These are phyloP conservation scores for Diabrotica balteata DNA, from an alignment of 2,888 invertebrate species.

Conservation along the genomic window DNA sequence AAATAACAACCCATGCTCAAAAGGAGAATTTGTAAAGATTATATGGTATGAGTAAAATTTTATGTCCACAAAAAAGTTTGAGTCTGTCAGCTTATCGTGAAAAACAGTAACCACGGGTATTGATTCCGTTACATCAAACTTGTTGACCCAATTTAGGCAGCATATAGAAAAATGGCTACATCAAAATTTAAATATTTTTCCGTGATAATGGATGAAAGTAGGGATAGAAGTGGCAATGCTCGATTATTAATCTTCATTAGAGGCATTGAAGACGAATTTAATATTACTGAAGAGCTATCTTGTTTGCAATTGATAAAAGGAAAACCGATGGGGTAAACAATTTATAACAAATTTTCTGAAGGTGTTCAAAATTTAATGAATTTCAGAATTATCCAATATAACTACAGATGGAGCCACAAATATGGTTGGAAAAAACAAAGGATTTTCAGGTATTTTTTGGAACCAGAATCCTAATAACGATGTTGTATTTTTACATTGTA, in stretches of 20 bases:
- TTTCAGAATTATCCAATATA: slow-evolving; percentile 13
- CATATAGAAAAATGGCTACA: background rate
- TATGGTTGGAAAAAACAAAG: background rate
- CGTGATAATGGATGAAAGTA: slow-evolving; percentile 40
- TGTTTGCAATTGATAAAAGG: background rate
- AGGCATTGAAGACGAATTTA: slow-evolving; percentile 10
- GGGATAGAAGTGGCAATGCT: slow-evolving; percentile 24
- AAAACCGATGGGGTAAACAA: slow-evolving; percentile 1
- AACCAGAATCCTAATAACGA: slow-evolving; percentile 13
- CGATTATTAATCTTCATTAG: slow-evolving; percentile 24
- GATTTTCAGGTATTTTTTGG: background rate
- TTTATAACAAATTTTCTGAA: background rate
- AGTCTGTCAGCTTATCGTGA: background rate
- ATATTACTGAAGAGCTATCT: background rate
- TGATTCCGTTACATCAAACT: background rate
- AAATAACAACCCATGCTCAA: background rate
- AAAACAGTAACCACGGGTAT: background rate
- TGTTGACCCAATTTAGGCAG: background rate
- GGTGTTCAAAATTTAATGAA: background rate
- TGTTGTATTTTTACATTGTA: slow-evolving; percentile 20
- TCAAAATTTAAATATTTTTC: slow-evolving; percentile 8
- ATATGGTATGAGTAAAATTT: slow-evolving; percentile 1
- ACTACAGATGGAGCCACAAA: slow-evolving; percentile 1
- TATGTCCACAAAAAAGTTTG: slow-evolving; percentile 1
- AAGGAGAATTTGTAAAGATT: slow-evolving; percentile 3